A percentile compares a stretch with the other conserved stretches of the same genome.
These are phyloP conservation scores for Platyrinchus mystaceus DNA, from an alignment of 2,797 vertebrate species.

Conservation along the genomic window DNA sequence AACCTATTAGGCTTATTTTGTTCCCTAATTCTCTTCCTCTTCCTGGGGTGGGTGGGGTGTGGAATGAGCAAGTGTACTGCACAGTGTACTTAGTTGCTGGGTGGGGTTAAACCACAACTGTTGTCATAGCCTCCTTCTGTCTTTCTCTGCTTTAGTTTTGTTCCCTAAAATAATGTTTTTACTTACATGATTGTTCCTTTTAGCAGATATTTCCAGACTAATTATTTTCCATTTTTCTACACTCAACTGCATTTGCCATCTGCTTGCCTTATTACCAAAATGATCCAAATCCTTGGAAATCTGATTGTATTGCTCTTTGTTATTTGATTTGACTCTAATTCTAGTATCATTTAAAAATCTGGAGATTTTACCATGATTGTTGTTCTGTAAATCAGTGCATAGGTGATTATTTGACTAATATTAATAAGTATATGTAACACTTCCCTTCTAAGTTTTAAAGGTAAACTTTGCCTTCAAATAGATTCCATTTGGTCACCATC, in stretches of 20 bases:
- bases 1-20: neutral
- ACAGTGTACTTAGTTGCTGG: neutral
- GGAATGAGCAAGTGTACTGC: neutral
- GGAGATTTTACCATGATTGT: neutral
- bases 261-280: slow-evolving; percentile 33
- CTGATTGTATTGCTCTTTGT: neutral
- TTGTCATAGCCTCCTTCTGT: neutral
- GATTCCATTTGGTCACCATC: neutral
- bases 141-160: neutral
- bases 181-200: slow-evolving; percentile 5
- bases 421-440: neutral
- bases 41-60: accelerated
- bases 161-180: neutral
- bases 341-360: neutral
- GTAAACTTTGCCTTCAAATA: neutral
- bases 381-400: neutral
- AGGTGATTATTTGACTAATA: neutral
- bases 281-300: slow-evolving; percentile 40
- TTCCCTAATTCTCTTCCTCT: neutral
- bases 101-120: neutral
- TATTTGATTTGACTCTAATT: slow-evolving; percentile 14
- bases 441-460: neutral
- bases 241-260: slow-evolving; percentile 7
- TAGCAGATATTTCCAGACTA: slow-evolving; percentile 1
- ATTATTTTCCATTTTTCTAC: slow-evolving; percentile 29